Conservation (phyloP, 1,140 invertebrate genomes). For the Delia radicum region DNA sequence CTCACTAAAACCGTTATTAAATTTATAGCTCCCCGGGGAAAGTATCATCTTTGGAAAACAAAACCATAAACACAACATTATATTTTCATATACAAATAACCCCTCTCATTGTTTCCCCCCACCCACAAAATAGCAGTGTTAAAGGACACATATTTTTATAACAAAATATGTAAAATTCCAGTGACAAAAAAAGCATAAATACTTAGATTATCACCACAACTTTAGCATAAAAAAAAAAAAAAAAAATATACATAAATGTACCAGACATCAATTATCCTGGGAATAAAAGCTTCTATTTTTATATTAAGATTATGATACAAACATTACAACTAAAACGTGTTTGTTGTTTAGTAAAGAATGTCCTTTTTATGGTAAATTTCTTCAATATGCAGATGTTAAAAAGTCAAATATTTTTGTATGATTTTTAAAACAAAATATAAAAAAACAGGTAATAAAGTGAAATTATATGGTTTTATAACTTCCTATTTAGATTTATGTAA, state of each 20-base stretch:
- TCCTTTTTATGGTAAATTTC: neutral
- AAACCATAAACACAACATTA: slow-evolving; percentile 26
- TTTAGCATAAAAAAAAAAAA: too few relatives aligned
- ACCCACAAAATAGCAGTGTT: neutral
- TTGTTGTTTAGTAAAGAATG: too few relatives aligned
- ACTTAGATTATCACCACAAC: slow-evolving; percentile 3
- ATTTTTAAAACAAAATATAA: neutral
- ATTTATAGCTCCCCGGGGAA: slow-evolving; percentile 51
- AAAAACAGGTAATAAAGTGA: too few relatives aligned
- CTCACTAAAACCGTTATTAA: slow-evolving; percentile 39
- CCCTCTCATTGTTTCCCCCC: neutral
- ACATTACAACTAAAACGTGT: too few relatives aligned
- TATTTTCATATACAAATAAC: slow-evolving; percentile 3
- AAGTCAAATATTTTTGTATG: neutral
- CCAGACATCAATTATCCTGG: neutral
- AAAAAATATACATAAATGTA: neutral
- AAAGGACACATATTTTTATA: slow-evolving; percentile 25
- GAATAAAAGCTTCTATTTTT: neutral
- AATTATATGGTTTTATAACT: neutral
- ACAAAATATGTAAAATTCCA: slow-evolving; percentile 27
- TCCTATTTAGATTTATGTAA: too few relatives aligned
- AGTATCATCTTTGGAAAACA: slow-evolving; percentile 39
- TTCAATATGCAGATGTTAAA: neutral
- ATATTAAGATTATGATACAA: neutral
- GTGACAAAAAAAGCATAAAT: neutral